phyloP scores from a whole-genome alignment of 2,888 invertebrate genomes.

The Fragum sueziense region DNA sequence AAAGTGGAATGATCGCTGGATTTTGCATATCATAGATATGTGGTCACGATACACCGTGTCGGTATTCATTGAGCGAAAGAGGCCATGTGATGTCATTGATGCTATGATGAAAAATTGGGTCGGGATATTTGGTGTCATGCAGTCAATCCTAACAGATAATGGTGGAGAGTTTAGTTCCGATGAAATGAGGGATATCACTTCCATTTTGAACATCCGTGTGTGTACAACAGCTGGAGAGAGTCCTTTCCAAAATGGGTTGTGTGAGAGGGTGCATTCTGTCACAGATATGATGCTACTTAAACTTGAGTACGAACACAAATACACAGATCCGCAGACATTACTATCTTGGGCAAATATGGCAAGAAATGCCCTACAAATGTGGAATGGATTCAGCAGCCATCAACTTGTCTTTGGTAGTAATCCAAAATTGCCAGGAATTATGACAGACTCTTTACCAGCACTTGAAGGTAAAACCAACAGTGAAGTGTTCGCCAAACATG shows the following conservation, averaged over 20 bases:
- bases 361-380: conserved; percentile 41
- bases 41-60: too few relatives aligned
- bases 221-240: conserved; percentile 42
- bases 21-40: too few relatives aligned
- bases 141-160: conserved; percentile 47
- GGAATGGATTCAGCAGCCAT: conserved; percentile 47
- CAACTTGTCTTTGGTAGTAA: conserved; percentile 46
- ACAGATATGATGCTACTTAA: conserved; percentile 37
- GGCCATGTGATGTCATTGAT: too few relatives aligned
- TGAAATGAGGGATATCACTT: conserved; percentile 41
- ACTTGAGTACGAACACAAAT: conserved; percentile 27
- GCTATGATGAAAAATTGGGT: too few relatives aligned
- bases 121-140: too few relatives aligned
- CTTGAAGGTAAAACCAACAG: conserved; percentile 36
- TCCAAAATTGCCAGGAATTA: conserved; percentile 42
- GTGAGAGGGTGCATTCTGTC: conserved; percentile 45
- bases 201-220: conserved; percentile 39
- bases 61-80: too few relatives aligned
- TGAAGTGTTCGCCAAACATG: conserved; percentile 45
- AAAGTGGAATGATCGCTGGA: too few relatives aligned
- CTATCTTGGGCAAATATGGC: conserved; percentile 48
- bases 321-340: conserved; percentile 31
- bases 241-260: conserved; percentile 48
- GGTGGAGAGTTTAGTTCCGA: conserved; percentile 54
- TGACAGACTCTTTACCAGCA: conserved; percentile 31